These are phyloP conservation scores for Nesidiocoris tenuis DNA, from an alignment of 2,888 invertebrate species.

Conservation along the genomic window DNA sequence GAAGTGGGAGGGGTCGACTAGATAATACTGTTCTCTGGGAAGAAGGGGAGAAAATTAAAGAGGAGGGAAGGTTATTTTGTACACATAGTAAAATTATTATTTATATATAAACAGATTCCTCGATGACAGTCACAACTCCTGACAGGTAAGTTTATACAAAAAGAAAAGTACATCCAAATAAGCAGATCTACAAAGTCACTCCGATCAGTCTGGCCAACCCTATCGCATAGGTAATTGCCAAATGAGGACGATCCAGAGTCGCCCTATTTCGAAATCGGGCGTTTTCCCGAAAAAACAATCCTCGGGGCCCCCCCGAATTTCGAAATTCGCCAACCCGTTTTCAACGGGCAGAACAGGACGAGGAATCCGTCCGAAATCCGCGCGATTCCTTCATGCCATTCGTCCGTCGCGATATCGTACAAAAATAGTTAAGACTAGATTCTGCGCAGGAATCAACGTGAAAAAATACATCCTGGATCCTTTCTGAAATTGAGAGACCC, in stretches of 20 bases:
- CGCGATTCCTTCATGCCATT: neutral
- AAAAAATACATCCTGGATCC: neutral
- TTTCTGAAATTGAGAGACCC: too few relatives aligned
- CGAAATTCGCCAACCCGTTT: slow-evolving; percentile 1
- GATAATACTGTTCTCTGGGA: slow-evolving; percentile 48
- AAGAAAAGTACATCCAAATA: neutral
- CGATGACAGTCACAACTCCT: neutral
- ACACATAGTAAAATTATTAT: neutral
- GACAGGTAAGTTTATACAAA: neutral
- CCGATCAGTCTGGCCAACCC: neutral
- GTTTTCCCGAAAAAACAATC: too few relatives aligned
- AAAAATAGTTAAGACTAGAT: slow-evolving; percentile 29
- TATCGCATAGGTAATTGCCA: too few relatives aligned
- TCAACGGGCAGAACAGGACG: slow-evolving; percentile 2
- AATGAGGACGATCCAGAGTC: too few relatives aligned
- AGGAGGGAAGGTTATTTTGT: neutral
- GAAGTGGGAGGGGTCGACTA: slow-evolving; percentile 45
- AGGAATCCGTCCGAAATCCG: slow-evolving; percentile 14
- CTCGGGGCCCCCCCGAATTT: too few relatives aligned
- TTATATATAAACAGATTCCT: slow-evolving; percentile 30
- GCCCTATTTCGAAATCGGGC: too few relatives aligned
- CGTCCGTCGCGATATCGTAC: neutral
- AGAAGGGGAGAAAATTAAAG: slow-evolving; percentile 6
- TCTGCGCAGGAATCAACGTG: slow-evolving; percentile 22
- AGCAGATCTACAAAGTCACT: neutral